Evolutionary conservation across 2,888 invertebrate genomes (phyloP), one percentile per base, ranked within the genome.

Genomic region (Dynastes tityus): DNA sequence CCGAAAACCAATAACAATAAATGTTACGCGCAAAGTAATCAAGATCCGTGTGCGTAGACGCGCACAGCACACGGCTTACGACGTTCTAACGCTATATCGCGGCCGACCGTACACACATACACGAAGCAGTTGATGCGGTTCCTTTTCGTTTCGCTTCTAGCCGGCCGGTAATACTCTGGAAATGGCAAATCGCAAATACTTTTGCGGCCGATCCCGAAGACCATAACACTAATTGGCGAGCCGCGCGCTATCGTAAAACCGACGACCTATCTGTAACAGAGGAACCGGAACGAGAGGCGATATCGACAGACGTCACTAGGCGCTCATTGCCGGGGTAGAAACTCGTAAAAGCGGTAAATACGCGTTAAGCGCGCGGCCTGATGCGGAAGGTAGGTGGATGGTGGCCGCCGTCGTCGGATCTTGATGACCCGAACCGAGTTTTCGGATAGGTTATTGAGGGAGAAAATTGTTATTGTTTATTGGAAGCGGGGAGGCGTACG

Each of bases 141-240:
- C 55, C 5, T 58, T 22, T 58, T 58, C 55, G 55, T 58, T 58
- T 58, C 63, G 32, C 22, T 8, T 6, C n/a, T 13, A 29, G 37
- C 45, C 16, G 40, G 53, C 40, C 58, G 61, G 37, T 73, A 73
- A 73, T 64, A 68, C 68, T 22, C 49, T 53, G 75, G 64, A 76
- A 79, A 51, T 70, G 71, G 64, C 67, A 49, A 40, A 76, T 70
- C 76, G 61, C 71, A 70, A 70, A 76, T 79, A 71, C 70, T 53
- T 71, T 55, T 68, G 68, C 74, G 68, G 64, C 53, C 71, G 74
- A 73, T 73, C 73, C 58, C 73, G 73, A 73, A 73, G 73, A 73
- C 73, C 73, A 73, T 73, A 73, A 73, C 73, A 40, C 73, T 73
- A 73, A 73, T 73, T 73, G 71, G 58, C 73, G 70, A 51, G 58